Conservation (phyloP, 2,113 vertebrate species). For the Rhagologus leucostigma region DNA sequence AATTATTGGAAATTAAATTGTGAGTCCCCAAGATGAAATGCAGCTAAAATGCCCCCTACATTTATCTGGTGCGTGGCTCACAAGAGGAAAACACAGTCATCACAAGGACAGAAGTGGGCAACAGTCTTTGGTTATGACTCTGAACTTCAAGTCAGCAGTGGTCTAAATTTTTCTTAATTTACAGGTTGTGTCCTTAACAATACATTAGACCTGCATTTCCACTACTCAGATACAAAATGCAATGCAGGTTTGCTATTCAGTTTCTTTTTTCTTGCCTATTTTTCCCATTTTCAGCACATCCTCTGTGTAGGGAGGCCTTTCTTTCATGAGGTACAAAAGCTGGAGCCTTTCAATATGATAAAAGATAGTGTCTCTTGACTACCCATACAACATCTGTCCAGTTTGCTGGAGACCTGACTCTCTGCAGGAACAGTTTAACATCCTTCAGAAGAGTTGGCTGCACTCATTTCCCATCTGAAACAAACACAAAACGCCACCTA, state of each 20-base stretch:
- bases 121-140: not conserved
- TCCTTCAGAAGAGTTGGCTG: not conserved
- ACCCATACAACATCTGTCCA: not conserved
- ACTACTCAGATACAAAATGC: not conserved
- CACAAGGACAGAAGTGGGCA: not conserved
- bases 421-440: not conserved
- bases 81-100: not conserved
- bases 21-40: not conserved
- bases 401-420: not conserved
- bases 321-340: not conserved
- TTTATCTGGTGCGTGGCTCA: not conserved
- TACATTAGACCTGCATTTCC: not conserved
- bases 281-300: not conserved
- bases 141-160: not conserved
- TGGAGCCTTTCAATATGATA: conserved; percentile 34
- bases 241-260: not conserved
- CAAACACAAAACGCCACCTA: not conserved
- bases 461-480: not conserved
- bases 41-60: not conserved
- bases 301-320: not conserved
- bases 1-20: not conserved
- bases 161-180: not conserved
- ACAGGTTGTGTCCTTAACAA: not conserved
- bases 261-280: not conserved
- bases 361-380: conserved; percentile 8